phyloP scores from a whole-genome alignment of 2,888 invertebrate species.

The Phoronis australis region DNA sequence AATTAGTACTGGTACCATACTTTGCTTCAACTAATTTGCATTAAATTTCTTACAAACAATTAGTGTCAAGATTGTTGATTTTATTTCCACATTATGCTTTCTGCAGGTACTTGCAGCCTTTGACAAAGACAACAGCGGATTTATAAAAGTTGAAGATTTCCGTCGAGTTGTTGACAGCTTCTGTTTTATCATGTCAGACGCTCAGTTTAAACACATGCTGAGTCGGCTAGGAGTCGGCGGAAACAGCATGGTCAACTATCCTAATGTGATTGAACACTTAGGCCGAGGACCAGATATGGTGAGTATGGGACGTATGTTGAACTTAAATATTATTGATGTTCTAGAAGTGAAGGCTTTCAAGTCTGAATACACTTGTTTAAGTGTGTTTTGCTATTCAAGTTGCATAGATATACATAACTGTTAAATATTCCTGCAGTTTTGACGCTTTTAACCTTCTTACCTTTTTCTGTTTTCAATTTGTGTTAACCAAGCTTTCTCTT shows the following conservation, averaged over 20 bases:
- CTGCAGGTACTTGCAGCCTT: constrained; percentile 44
- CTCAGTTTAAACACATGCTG: constrained; percentile 38
- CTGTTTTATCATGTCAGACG: constrained; percentile 40
- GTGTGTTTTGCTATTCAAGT: no score
- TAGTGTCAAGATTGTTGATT: not conserved
- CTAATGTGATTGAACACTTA: constrained; percentile 29
- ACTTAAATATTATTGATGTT: no score
- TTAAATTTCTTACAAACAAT: not conserved
- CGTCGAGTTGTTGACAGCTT: constrained; percentile 42
- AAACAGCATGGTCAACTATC: constrained; percentile 34
- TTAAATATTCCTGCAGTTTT: no score
- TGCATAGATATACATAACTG: no score
- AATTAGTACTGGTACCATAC: not conserved
- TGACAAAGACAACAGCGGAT: constrained; percentile 35
- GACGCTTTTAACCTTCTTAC: no score
- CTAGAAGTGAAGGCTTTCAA: no score
- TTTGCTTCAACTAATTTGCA: not conserved
- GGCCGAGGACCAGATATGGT: constrained; percentile 25
- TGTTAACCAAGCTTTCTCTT: no score
- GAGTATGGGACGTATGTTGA: no score
- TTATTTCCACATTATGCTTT: no score
- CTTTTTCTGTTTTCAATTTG: no score
- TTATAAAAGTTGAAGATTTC: constrained; percentile 33
- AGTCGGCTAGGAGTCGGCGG: constrained; percentile 20
- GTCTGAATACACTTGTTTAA: no score